Base-by-base conservation (phyloP, 1,140 invertebrate species). In the Papilio machaon region DNA sequence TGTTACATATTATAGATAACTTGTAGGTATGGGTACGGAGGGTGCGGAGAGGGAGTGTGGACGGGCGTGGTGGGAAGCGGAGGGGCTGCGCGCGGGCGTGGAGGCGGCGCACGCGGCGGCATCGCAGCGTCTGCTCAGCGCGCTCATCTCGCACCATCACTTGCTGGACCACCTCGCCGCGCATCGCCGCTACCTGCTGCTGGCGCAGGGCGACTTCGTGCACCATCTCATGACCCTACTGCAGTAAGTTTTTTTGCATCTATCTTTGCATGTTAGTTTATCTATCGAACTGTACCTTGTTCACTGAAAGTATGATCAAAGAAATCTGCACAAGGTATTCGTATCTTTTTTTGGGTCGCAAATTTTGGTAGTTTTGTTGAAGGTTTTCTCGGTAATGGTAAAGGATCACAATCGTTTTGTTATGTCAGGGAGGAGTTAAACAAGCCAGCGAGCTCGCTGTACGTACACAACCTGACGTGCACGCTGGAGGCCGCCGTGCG, bases 161-260 rank as follows among this genome's bases (percentile, higher is more conserved):
- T 96, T 99, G 67, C 95, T 98, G 87, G 97, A 98, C 91, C 98
- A 99, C 95, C 95, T 99, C 58, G 97, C 98, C 85, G 98, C 98
- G 8, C 97, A 99, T 91, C 96, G 98, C 83, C 96, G 97, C 78
- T 99, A 99, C 94, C 95, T 99, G 83, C 95, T 99, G 46, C 95
- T 99, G 6, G 98, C 98, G 17, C 99, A 99, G 95, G 99, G 99
- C 11, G 98, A 99, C 95, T 99, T 99, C 92, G 98, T 99, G 85
- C 96, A 98, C 87, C 97, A 99, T 90, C 96, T 99, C 23, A 97
- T 99, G 96, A 97, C 99, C 87, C 95, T 99, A 15, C 93, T 99
- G 81, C 97, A 98, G 98, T 99, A 94, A 95, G 97, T 19, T 64
- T 9, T 2, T 4, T 2, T 54, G 15, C 17, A 54, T 17, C 10